Percentiles rank a stretch among this genome's conserved stretches.
These are phyloP conservation scores for Lepidochrysops patricia DNA, from an alignment of 2,888 invertebrate genomes.

Conservation along the genomic window DNA sequence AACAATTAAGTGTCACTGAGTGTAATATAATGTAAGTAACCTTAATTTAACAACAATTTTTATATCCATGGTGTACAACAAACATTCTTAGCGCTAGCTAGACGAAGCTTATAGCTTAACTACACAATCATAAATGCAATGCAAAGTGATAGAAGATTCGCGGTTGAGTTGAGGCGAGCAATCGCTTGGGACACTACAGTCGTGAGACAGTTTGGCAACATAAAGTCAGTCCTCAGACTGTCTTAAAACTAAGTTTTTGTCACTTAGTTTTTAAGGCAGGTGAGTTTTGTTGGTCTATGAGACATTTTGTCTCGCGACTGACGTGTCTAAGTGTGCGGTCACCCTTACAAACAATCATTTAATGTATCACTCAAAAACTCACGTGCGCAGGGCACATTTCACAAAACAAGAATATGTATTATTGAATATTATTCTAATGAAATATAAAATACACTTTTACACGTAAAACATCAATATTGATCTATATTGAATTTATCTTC, in stretches of 20 bases:
- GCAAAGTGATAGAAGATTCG: slow-evolving; percentile 20
- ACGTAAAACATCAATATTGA: too few relatives aligned
- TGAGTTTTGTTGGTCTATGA: too few relatives aligned
- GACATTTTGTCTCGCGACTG: too few relatives aligned
- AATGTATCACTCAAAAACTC: not conserved
- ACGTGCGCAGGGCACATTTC: not conserved
- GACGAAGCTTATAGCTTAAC: slow-evolving; percentile 25
- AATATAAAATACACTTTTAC: not conserved
- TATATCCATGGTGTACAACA: slow-evolving; percentile 18
- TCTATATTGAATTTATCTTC: too few relatives aligned
- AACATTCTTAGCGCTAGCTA: slow-evolving; percentile 22
- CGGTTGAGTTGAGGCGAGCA: slow-evolving; percentile 14
- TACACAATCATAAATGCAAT: slow-evolving; percentile 27
- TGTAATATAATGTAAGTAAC: not conserved
- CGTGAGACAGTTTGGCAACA: too few relatives aligned
- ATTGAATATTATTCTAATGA: not conserved
- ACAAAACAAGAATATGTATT: not conserved
- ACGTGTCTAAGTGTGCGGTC: too few relatives aligned
- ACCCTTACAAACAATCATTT: not conserved
- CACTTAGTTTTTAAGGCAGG: too few relatives aligned
- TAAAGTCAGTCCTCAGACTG: too few relatives aligned
- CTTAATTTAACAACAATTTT: not conserved
- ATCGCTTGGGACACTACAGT: too few relatives aligned
- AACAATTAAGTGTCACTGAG: too few relatives aligned
- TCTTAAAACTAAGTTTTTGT: too few relatives aligned